Percentiles rank a stretch among this genome's conserved stretches.
Evolutionary conservation across 2,888 invertebrate genomes (phyloP).

Genomic region (Aquatica leii): DNA sequence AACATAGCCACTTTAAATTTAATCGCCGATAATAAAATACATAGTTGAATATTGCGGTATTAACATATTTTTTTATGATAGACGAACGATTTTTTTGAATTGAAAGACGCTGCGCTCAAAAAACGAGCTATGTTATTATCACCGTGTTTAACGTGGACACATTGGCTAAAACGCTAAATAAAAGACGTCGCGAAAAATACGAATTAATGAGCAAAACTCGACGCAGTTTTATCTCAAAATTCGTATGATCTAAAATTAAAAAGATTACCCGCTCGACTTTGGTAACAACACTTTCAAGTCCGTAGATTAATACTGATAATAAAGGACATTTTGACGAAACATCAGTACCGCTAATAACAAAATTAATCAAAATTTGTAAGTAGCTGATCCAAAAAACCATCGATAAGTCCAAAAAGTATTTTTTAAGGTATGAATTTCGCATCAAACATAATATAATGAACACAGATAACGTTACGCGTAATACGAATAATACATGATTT

Average conservation of each 20-base stretch:
- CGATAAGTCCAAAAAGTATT: conserved; percentile 19
- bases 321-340: conserved; percentile 41
- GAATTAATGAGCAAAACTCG: conserved; percentile 52
- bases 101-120: conserved; percentile 54
- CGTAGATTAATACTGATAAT: conserved; percentile 44
- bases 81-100: conserved; percentile 37
- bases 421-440: conserved; percentile 20
- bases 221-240: conserved; percentile 45
- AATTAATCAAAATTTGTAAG: conserved; percentile 17
- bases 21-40: conserved; percentile 17
- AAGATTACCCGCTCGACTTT: conserved; percentile 27
- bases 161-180: conserved; percentile 44
- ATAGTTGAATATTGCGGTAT: conserved; percentile 27
- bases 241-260: conserved; percentile 19
- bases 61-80: conserved; percentile 26
- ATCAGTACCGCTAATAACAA: conserved; percentile 22
- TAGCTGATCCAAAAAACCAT: conserved; percentile 31
- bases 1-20: conserved; percentile 2
- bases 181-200: conserved; percentile 53
- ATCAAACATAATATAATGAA: conserved; percentile 21
- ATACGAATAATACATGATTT: conserved; percentile 23
- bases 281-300: conserved; percentile 26
- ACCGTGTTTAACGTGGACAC: conserved; percentile 50
- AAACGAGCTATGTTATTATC: conserved; percentile 56
- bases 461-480: conserved; percentile 26